A percentile compares a stretch with the other conserved stretches of the same genome.
phyloP scores from a whole-genome alignment of 2,797 vertebrate genomes.

The Crypturellus tataupa region DNA sequence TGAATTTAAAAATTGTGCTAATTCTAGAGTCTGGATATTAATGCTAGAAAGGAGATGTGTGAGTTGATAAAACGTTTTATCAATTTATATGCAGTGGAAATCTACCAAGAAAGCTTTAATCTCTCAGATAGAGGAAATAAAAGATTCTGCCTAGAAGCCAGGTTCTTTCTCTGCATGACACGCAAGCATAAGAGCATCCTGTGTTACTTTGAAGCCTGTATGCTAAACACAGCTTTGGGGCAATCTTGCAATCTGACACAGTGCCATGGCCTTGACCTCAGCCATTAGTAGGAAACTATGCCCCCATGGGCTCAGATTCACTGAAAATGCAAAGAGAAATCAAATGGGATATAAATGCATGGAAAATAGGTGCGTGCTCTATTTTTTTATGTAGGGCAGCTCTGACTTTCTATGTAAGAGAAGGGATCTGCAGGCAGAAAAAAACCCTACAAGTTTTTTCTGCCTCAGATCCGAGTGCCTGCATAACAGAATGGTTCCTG shows the following conservation, averaged over 20 bases:
- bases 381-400: background rate
- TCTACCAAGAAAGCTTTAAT: background rate
- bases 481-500: background rate
- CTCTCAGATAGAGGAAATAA: background rate
- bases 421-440: background rate
- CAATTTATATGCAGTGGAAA: background rate
- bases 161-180: background rate
- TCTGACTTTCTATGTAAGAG: background rate
- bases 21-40: background rate
- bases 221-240: background rate
- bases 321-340: background rate
- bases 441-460: background rate
- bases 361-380: background rate
- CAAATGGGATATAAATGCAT: background rate
- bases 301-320: background rate
- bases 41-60: background rate
- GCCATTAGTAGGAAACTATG: background rate
- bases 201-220: background rate
- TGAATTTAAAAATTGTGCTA: background rate
- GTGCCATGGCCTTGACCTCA: background rate
- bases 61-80: constrained; percentile 3
- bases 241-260: background rate
- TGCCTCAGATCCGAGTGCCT: background rate
- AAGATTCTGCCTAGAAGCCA: background rate
- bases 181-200: background rate